Conservation (phyloP, 2,113 vertebrate genomes). For the Solea solea region DNA sequence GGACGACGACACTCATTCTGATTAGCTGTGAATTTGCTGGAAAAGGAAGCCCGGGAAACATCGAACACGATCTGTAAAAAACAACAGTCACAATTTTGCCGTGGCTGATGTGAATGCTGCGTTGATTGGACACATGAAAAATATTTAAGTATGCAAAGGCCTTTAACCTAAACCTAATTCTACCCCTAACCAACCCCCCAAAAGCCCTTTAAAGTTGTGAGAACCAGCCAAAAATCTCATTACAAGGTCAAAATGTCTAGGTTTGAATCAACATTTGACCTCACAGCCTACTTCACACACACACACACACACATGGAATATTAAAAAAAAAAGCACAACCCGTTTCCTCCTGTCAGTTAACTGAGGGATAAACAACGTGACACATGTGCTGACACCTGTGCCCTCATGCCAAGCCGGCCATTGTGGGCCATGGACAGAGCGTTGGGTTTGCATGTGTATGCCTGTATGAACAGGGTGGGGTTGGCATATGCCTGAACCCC, state of each 20-base stretch:
- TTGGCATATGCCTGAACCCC: slow-evolving; percentile 64
- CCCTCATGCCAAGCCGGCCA: slow-evolving; percentile 31
- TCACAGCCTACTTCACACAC: not conserved
- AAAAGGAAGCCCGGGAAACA: no score
- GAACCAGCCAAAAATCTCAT: no score
- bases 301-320: not conserved
- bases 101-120: no score
- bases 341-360: not conserved
- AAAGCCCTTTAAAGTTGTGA: no score
- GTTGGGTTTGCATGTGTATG: slow-evolving; percentile 18
- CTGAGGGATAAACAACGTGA: slow-evolving; percentile 18
- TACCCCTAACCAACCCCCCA: not conserved
- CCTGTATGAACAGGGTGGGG: not conserved
- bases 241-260: no score
- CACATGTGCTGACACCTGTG: slow-evolving; percentile 69
- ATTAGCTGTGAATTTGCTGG: no score
- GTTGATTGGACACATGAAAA: no score
- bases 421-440: slow-evolving; percentile 13
- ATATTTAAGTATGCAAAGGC: no score
- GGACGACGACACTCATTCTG: no score
- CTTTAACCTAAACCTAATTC: not conserved
- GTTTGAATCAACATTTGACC: no score
- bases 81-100: no score
- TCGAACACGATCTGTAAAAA: no score
- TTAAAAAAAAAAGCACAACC: not conserved